Percentiles rank a stretch among this genome's conserved stretches.
These are phyloP conservation scores for Oenanthe oenanthe DNA, from an alignment of 2,113 vertebrate species.

Conservation along the genomic window DNA sequence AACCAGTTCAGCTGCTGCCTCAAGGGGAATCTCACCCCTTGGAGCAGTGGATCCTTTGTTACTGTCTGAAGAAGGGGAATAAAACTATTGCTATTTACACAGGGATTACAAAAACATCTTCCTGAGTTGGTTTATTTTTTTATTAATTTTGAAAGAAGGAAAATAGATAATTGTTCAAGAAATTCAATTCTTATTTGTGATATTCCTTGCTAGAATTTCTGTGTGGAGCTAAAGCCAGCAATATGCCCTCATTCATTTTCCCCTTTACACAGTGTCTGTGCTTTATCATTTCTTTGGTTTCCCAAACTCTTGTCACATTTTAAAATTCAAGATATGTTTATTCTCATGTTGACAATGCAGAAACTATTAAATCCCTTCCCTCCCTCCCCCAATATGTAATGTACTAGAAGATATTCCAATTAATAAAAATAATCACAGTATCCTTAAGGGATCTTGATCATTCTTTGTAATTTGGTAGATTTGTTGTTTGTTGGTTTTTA, in stretches of 20 bases:
- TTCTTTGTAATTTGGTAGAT: neutral
- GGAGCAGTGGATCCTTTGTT: neutral
- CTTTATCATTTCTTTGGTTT: neutral
- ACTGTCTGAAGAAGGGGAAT: neutral
- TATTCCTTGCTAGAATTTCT: neutral
- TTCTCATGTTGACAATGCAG: neutral
- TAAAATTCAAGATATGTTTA: neutral
- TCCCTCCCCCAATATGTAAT: neutral
- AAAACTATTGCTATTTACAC: neutral
- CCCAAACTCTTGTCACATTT: neutral
- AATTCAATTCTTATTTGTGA: neutral
- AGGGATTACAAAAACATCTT: neutral
- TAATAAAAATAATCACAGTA: neutral
- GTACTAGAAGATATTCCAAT: neutral
- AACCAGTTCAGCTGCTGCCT: neutral
- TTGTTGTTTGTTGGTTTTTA: neutral
- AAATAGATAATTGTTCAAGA: neutral
- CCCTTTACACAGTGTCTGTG: accelerated
- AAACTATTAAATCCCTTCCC: accelerated
- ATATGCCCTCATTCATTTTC: neutral
- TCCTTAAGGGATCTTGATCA: neutral
- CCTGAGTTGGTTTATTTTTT: neutral
- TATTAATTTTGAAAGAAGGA: neutral
- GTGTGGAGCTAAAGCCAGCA: neutral
- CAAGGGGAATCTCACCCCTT: neutral